phyloP scores from a whole-genome alignment of 2,797 vertebrate genomes.

The Eospalax fontanierii region DNA sequence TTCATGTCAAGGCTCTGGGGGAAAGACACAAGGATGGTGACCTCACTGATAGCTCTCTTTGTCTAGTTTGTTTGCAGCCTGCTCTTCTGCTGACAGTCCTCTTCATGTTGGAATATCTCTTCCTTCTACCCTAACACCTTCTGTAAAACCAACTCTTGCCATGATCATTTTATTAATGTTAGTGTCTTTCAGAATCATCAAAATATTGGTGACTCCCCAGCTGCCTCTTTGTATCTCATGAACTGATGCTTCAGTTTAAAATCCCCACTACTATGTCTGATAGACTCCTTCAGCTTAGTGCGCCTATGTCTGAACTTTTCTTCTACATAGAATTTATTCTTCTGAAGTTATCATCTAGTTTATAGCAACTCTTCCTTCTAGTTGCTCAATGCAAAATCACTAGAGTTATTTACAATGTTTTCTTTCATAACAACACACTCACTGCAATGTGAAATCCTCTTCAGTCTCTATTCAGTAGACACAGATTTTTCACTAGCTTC shows the following conservation, averaged over 20 bases:
- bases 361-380: neutral
- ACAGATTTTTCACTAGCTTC: neutral
- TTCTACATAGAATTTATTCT: neutral
- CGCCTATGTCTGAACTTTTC: neutral
- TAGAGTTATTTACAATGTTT: neutral
- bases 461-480: neutral
- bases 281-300: neutral
- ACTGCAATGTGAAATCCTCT: slow-evolving; percentile 20
- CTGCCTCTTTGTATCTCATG: neutral
- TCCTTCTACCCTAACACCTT: neutral
- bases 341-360: neutral
- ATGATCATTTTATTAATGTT: slow-evolving; percentile 12
- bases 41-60: neutral
- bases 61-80: neutral
- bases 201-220: neutral
- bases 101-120: neutral
- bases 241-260: neutral
- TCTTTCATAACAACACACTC: neutral
- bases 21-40: neutral
- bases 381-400: neutral
- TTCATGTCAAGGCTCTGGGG: neutral
- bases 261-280: neutral
- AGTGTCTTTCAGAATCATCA: slow-evolving; percentile 1
- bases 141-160: neutral
- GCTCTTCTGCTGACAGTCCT: neutral